Conservation (phyloP, 2,888 invertebrate species). For the Melanophora roralis region DNA sequence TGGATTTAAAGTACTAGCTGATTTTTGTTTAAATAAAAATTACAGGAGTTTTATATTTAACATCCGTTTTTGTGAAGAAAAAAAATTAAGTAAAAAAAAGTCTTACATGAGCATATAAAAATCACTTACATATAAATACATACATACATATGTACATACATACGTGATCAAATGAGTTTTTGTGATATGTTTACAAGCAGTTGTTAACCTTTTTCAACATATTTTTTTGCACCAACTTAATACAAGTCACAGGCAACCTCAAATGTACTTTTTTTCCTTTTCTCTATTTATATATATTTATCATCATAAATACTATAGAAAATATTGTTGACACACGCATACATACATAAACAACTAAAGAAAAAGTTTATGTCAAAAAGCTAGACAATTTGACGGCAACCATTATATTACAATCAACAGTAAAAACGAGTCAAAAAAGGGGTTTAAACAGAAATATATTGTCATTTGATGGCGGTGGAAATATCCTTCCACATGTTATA, state of each 20-base stretch:
- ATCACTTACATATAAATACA: not conserved
- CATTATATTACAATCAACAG: constrained; percentile 39
- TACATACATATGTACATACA: not conserved
- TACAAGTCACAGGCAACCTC: constrained; percentile 46
- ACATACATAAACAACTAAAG: not conserved
- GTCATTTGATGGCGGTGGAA: constrained; percentile 9
- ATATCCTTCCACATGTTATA: too few relatives aligned
- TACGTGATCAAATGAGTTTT: too few relatives aligned
- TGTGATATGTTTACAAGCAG: not conserved
- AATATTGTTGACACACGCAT: not conserved
- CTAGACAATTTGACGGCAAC: constrained; percentile 60
- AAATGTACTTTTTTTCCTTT: constrained; percentile 24
- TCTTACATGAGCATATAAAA: not conserved
- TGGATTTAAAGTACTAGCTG: too few relatives aligned
- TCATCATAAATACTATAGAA: not conserved
- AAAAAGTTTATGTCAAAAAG: constrained; percentile 48
- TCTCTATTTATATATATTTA: not conserved
- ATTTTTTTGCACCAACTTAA: constrained; percentile 8
- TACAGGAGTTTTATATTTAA: too few relatives aligned
- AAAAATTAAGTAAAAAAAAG: constrained; percentile 5
- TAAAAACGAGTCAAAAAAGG: constrained; percentile 14
- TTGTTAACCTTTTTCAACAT: constrained; percentile 29
- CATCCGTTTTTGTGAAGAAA: too few relatives aligned
- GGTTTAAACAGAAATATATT: constrained; percentile 3
- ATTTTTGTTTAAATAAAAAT: too few relatives aligned